Evolutionary conservation across 2,113 vertebrate genomes (phyloP).

Genomic region (Corythaixoides concolor): DNA sequence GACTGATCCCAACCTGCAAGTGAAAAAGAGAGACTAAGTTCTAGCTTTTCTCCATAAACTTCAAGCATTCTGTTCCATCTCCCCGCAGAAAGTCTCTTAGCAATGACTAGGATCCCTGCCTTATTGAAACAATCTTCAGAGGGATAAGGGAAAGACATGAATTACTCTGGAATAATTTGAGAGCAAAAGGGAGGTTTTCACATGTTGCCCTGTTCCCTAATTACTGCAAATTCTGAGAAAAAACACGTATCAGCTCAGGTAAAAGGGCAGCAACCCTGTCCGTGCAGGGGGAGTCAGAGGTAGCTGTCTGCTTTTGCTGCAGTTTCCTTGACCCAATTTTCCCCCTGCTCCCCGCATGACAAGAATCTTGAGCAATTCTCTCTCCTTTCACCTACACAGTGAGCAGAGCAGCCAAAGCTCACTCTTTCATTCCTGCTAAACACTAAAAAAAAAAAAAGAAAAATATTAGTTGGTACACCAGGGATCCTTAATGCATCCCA

Average conservation of each 20-base stretch:
- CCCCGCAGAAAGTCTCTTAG: not conserved
- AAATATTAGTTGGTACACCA: not conserved
- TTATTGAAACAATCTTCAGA: not conserved
- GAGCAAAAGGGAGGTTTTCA: not conserved
- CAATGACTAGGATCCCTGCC: not conserved
- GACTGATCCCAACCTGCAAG: slow-evolving; percentile 96
- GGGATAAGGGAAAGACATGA: accelerated
- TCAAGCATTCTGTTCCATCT: not conserved
- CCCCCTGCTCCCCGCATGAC: not conserved
- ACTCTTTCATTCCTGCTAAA: not conserved
- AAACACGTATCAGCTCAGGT: accelerated
- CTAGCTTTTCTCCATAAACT: not conserved
- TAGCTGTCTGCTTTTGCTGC: not conserved
- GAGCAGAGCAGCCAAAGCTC: not conserved
- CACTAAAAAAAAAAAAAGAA: not conserved
- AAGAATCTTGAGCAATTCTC: slow-evolving; percentile 1
- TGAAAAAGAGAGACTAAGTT: not conserved
- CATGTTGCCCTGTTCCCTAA: not conserved
- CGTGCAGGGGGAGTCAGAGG: not conserved
- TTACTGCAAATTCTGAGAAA: not conserved
- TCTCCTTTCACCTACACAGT: slow-evolving; percentile 21
- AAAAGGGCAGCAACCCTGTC: not conserved
- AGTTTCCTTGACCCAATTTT: slow-evolving; percentile 26
- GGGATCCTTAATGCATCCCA: not conserved
- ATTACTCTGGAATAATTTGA: not conserved